Conservation (phyloP, 2,113 vertebrate species). For the Noturus placidus region DNA sequence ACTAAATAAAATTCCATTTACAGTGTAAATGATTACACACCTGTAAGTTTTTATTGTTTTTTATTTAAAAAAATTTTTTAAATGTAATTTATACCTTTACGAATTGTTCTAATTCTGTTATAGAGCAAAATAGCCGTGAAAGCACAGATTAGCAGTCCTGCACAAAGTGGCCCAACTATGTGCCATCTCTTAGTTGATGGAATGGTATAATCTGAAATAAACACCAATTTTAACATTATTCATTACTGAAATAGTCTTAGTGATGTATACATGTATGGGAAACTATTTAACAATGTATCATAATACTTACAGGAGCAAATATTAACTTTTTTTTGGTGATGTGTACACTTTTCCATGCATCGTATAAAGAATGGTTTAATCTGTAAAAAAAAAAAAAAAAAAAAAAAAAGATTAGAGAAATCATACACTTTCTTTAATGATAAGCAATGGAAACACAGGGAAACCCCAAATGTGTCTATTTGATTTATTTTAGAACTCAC, state of each 20-base stretch:
- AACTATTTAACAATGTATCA: background rate
- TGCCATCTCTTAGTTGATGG: background rate
- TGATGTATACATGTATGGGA: background rate
- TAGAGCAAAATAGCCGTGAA: slow-evolving; percentile 48
- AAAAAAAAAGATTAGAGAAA: background rate
- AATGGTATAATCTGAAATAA: slow-evolving; percentile 30
- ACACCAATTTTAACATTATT: slow-evolving; percentile 7
- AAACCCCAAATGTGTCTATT: background rate
- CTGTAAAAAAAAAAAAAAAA: slow-evolving; percentile 46
- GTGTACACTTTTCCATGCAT: slow-evolving; percentile 63
- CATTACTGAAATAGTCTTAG: background rate
- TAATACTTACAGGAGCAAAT: slow-evolving; percentile 61
- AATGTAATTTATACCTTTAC: background rate
- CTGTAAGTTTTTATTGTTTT: too few species aligned
- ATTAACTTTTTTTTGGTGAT: slow-evolving; percentile 9
- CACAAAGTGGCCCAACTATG: slow-evolving; percentile 33
- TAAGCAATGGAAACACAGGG: background rate
- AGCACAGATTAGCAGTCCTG: slow-evolving; percentile 45
- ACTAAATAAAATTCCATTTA: background rate
- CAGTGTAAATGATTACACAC: background rate
- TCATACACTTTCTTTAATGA: background rate
- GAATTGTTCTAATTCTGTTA: slow-evolving; percentile 22
- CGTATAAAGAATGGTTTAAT: slow-evolving; percentile 66
- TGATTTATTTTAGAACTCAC: slow-evolving; percentile 57
- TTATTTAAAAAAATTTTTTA: background rate